A percentile compares a stretch with the other conserved stretches of the same genome.
phyloP scores from a whole-genome alignment of 2,113 vertebrate genomes.

The Seriola aureovittata region DNA sequence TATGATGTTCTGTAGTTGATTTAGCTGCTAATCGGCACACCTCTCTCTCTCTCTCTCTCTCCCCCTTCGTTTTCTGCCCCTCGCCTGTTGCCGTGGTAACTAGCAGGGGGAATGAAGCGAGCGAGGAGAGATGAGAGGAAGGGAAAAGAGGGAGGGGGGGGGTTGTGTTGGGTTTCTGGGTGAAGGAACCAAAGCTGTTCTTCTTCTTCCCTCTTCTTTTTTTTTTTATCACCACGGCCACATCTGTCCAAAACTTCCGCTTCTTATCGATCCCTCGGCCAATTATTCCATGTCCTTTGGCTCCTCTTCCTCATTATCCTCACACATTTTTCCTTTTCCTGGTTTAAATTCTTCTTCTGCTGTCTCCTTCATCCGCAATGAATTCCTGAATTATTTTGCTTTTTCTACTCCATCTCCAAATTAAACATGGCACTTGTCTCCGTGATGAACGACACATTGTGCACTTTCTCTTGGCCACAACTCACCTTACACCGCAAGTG shows the following conservation, averaged over 20 bases:
- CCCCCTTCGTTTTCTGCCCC: slow-evolving; percentile 72
- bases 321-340: neutral
- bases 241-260: slow-evolving; percentile 31
- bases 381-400: neutral
- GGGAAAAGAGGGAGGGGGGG: neutral
- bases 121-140: slow-evolving; percentile 37
- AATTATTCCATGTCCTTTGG: slow-evolving; percentile 29
- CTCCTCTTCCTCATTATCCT: slow-evolving; percentile 24
- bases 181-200: slow-evolving; percentile 56
- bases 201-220: slow-evolving; percentile 31
- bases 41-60: slow-evolving; percentile 58
- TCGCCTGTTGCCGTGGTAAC: slow-evolving; percentile 86
- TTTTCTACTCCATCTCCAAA: neutral
- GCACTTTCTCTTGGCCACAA: neutral
- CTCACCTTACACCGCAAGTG: neutral
- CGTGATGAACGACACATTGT: neutral
- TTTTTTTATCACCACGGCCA: slow-evolving; percentile 19
- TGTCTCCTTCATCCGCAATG: neutral
- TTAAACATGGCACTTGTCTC: neutral
- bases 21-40: slow-evolving; percentile 56
- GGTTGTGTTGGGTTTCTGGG: slow-evolving; percentile 56
- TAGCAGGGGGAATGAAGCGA: slow-evolving; percentile 70
- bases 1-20: slow-evolving; percentile 50
- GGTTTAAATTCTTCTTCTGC: neutral
- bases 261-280: slow-evolving; percentile 23